Conservation (phyloP, 1,140 invertebrate species). For the Drosophila virilis region DNA sequence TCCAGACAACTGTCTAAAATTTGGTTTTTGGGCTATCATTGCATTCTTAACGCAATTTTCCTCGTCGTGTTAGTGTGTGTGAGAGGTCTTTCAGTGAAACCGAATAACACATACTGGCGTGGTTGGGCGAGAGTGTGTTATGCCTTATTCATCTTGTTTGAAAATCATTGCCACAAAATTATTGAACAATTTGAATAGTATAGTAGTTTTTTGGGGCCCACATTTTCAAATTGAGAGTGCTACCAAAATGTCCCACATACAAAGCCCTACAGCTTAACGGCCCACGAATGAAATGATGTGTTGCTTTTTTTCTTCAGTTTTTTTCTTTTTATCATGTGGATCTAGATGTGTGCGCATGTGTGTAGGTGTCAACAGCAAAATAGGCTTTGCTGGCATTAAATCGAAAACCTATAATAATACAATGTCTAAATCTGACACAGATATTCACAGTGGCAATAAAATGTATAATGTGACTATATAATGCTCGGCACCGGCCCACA, state of each 20-base stretch:
- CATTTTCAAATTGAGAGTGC: slow-evolving; percentile 51
- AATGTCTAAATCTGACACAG: slow-evolving; percentile 79
- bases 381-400: slow-evolving; percentile 50
- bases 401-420: slow-evolving; percentile 63
- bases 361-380: slow-evolving; percentile 64
- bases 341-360: neutral
- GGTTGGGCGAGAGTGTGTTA: neutral
- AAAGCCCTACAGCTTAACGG: slow-evolving; percentile 33
- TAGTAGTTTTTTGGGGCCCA: neutral
- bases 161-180: slow-evolving; percentile 18
- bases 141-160: slow-evolving; percentile 27
- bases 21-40: slow-evolving; percentile 18
- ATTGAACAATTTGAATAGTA: neutral
- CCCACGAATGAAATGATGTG: slow-evolving; percentile 40
- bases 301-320: slow-evolving; percentile 15
- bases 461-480: slow-evolving; percentile 55
- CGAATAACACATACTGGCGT: slow-evolving; percentile 42
- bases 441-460: slow-evolving; percentile 66
- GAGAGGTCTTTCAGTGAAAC: slow-evolving; percentile 3
- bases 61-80: neutral
- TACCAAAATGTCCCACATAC: slow-evolving; percentile 46
- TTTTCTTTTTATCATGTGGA: slow-evolving; percentile 11
- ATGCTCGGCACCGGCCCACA: neutral
- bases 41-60: slow-evolving; percentile 51
- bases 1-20: slow-evolving; percentile 44